Percentiles rank a stretch among this genome's conserved stretches.
These are phyloP conservation scores for Loripinus fragilis DNA, from an alignment of 2,888 invertebrate species.

Conservation along the genomic window DNA sequence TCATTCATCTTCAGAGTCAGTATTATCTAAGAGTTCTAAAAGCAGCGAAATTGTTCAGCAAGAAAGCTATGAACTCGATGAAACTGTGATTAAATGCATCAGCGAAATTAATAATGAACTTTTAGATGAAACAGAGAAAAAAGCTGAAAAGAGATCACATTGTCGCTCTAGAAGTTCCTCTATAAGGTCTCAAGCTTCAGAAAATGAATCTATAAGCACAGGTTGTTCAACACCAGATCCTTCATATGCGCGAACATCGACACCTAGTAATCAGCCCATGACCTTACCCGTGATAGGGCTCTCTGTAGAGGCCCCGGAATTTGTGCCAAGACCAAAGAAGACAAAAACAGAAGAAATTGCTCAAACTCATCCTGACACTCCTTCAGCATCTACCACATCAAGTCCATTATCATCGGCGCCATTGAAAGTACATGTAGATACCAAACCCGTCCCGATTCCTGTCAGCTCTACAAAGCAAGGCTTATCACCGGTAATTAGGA, in stretches of 20 bases:
- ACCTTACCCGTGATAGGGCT: slow-evolving; percentile 57
- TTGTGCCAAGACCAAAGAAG: slow-evolving; percentile 53
- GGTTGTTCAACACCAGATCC: slow-evolving; percentile 13
- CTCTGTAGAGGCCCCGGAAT: slow-evolving; percentile 61
- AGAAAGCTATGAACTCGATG: slow-evolving; percentile 55
- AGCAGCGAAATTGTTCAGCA: not conserved
- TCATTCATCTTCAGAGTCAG: not conserved
- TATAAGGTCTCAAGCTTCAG: slow-evolving; percentile 11
- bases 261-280: slow-evolving; percentile 49
- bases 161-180: slow-evolving; percentile 17
- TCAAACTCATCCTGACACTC: not conserved
- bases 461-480: not conserved
- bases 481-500: not conserved
- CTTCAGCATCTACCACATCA: not conserved
- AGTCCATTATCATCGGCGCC: slow-evolving; percentile 12
- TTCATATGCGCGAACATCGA: not conserved
- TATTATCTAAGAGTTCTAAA: not conserved
- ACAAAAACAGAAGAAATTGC: slow-evolving; percentile 25
- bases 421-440: slow-evolving; percentile 14
- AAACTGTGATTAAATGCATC: slow-evolving; percentile 55
- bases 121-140: slow-evolving; percentile 31
- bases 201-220: slow-evolving; percentile 16
- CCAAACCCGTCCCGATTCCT: slow-evolving; percentile 32
- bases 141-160: not conserved
- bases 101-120: slow-evolving; percentile 43